Conservation (phyloP, 2,113 vertebrate genomes). For the Lampris megalopsis region DNA sequence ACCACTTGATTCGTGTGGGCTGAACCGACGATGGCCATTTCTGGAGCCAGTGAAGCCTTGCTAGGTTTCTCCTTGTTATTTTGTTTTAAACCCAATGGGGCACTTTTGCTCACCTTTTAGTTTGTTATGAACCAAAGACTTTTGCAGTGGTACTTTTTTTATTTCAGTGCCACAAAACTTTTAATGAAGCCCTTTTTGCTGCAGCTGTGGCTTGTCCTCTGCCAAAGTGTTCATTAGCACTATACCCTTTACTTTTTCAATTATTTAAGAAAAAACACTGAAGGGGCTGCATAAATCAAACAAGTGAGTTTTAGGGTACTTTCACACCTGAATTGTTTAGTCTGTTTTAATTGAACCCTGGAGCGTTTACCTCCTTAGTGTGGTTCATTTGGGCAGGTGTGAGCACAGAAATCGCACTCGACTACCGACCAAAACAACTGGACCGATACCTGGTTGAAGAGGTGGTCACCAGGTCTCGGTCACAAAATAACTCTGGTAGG, state of each 20-base stretch:
- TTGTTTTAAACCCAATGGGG: conserved; percentile 49
- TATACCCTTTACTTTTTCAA: background rate
- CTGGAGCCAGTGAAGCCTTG: background rate
- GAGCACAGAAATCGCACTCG: too few relatives aligned
- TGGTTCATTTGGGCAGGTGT: too few relatives aligned
- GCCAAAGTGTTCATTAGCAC: conserved; percentile 59
- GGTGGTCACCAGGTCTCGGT: too few relatives aligned
- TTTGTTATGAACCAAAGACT: conserved; percentile 63
- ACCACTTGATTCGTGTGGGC: background rate
- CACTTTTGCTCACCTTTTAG: conserved; percentile 49
- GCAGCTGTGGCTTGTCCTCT: conserved; percentile 20
- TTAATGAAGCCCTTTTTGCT: conserved; percentile 63
- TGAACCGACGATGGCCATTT: conserved; percentile 14
- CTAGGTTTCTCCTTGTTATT: conserved; percentile 54
- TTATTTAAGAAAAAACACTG: background rate
- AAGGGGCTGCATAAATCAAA: background rate
- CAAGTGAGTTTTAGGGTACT: background rate
- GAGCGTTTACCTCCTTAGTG: too few relatives aligned
- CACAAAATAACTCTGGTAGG: too few relatives aligned
- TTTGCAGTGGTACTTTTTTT: conserved; percentile 27
- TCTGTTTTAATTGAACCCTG: too few relatives aligned
- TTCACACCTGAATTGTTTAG: too few relatives aligned
- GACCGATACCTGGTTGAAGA: too few relatives aligned
- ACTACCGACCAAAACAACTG: too few relatives aligned
- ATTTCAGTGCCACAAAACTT: conserved; percentile 32